These are phyloP conservation scores for Euglossa dilemma DNA, from an alignment of 1,140 invertebrate species.

Conservation along the genomic window DNA sequence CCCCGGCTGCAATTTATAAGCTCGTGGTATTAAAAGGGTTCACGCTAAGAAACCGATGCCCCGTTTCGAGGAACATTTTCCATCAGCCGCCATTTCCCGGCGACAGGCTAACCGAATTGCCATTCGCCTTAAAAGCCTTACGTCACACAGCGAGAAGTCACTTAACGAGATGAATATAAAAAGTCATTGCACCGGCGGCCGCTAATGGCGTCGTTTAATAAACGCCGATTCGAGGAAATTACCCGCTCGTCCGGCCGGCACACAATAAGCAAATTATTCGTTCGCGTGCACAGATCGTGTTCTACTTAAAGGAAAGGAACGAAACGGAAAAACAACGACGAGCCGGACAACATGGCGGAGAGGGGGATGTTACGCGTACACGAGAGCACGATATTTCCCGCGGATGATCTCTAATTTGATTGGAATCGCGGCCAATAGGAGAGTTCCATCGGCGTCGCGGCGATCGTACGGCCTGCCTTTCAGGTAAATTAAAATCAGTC, in stretches of 20 bases:
- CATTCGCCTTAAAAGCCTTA: not conserved
- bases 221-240: conserved; percentile 8
- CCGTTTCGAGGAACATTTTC: not conserved
- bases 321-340: not conserved
- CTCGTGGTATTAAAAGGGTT: not conserved
- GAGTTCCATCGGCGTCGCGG: not conserved
- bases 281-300: conserved; percentile 29
- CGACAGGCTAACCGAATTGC: not conserved
- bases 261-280: conserved; percentile 26
- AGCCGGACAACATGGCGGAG: not conserved
- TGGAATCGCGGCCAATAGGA: conserved; percentile 16
- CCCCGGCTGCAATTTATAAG: too few relatives aligned
- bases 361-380: not conserved
- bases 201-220: conserved; percentile 5
- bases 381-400: not conserved
- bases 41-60: not conserved
- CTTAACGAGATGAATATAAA: not conserved
- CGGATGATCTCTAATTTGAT: conserved; percentile 43
- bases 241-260: not conserved
- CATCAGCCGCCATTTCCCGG: not conserved
- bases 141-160: too few relatives aligned
- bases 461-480: not conserved
- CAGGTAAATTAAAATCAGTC: conserved; percentile 39
- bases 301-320: not conserved
- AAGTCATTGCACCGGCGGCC: not conserved